Percentiles rank a stretch among this genome's conserved stretches.
Conservation (phyloP, 2,113 vertebrate species). For the Recurvirostra avosetta region DNA sequence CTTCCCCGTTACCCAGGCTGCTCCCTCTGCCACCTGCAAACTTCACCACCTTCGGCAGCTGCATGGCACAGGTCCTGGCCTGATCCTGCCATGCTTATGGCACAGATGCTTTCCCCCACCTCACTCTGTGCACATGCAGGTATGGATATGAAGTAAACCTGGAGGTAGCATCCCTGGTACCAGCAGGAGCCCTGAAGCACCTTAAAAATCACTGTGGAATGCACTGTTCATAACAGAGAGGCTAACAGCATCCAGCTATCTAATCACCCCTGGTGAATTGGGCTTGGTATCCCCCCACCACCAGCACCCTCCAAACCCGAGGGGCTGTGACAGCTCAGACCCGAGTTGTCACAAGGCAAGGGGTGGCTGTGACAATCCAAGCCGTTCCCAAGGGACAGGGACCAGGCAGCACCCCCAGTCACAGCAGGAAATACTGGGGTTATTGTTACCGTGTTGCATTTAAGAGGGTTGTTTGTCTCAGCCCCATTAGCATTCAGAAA, state of each 20-base stretch:
- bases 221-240: background rate
- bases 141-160: background rate
- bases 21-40: background rate
- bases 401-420: background rate
- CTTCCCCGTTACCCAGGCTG: background rate
- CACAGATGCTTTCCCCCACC: background rate
- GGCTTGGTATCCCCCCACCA: background rate
- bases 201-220: background rate
- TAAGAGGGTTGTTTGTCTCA: background rate
- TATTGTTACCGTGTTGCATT: background rate
- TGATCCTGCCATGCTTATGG: background rate
- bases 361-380: background rate
- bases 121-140: accelerated
- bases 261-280: background rate
- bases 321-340: background rate
- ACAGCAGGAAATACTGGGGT: background rate
- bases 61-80: background rate
- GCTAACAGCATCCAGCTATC: background rate
- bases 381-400: background rate
- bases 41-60: background rate
- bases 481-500: background rate
- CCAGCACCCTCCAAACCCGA: background rate
- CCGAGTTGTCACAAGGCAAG: background rate
- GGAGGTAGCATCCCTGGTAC: background rate
- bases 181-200: background rate